A percentile compares a stretch with the other conserved stretches of the same genome.
These are phyloP conservation scores for Mormyrus lacerda DNA, from an alignment of 2,113 vertebrate species.

Conservation along the genomic window DNA sequence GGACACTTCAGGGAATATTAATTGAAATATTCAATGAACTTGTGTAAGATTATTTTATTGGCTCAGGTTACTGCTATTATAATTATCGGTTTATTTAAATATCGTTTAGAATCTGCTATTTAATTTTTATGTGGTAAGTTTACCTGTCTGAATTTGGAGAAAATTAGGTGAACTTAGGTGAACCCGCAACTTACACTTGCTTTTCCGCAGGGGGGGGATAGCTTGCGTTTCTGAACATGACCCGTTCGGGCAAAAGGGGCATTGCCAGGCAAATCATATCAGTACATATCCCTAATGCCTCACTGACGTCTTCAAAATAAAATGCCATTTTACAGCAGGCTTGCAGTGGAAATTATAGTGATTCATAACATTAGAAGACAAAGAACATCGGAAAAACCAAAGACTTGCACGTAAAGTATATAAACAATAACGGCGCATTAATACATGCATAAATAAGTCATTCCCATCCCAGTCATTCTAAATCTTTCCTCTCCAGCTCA, in stretches of 20 bases:
- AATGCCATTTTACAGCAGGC: neutral
- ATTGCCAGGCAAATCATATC: neutral
- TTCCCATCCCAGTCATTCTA: neutral
- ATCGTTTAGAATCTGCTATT: neutral
- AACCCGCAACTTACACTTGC: neutral
- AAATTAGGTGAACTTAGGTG: neutral
- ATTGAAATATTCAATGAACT: neutral
- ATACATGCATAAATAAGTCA: neutral
- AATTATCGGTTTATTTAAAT: neutral
- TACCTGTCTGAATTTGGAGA: neutral
- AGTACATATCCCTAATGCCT: neutral
- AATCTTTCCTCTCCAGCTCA: neutral
- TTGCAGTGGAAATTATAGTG: neutral
- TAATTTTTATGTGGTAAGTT: neutral
- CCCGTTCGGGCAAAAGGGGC: neutral
- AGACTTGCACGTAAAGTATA: neutral
- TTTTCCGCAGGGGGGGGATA: neutral
- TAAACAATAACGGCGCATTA: neutral
- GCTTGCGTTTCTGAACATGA: neutral
- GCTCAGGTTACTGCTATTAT: neutral
- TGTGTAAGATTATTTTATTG: neutral
- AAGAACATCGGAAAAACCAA: neutral
- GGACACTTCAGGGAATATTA: neutral
- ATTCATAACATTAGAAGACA: neutral
- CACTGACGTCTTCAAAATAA: neutral